Percentiles rank a stretch among this genome's conserved stretches.
Evolutionary conservation across 64 coral and sea anemone species (phyloP).

Genomic region (Acropora tenuis): DNA sequence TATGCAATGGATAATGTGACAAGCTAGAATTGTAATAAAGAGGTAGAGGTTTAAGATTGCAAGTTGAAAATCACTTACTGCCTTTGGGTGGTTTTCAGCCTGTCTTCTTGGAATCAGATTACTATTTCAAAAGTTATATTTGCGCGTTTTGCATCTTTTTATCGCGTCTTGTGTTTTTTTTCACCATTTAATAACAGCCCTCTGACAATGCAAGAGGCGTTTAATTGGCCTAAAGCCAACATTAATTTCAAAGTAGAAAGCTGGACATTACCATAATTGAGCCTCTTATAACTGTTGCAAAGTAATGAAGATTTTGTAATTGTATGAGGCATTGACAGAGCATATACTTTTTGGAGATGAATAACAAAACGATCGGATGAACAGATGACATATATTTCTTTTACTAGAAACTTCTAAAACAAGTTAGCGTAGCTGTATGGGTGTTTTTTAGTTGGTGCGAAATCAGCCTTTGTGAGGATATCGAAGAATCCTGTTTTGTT

Average conservation of each 20-base stretch:
- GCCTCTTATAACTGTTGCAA: not conserved
- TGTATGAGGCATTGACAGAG: not conserved
- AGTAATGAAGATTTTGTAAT: not conserved
- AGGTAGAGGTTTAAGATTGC: too few species aligned
- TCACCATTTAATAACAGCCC: too few species aligned
- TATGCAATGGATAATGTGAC: too few species aligned
- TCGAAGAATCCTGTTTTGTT: too few species aligned
- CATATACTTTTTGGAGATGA: too few species aligned
- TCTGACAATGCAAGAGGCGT: too few species aligned
- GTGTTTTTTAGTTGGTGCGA: not conserved
- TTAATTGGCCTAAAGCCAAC: not conserved
- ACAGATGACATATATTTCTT: too few species aligned
- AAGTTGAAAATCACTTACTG: too few species aligned
- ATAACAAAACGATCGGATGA: too few species aligned
- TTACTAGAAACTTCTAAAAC: not conserved
- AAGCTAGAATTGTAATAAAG: too few species aligned
- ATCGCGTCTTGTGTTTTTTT: not conserved
- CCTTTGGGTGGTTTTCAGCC: too few species aligned
- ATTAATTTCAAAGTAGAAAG: not conserved
- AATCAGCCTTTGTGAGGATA: not conserved
- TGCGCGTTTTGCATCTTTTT: not conserved
- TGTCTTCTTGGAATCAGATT: too few species aligned
- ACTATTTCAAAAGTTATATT: not conserved
- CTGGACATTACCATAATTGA: not conserved
- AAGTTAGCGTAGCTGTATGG: not conserved